Percentiles rank a stretch among this genome's conserved stretches.
phyloP scores from a whole-genome alignment of 2,888 invertebrate species.

The Neocrepidodera transversa region DNA sequence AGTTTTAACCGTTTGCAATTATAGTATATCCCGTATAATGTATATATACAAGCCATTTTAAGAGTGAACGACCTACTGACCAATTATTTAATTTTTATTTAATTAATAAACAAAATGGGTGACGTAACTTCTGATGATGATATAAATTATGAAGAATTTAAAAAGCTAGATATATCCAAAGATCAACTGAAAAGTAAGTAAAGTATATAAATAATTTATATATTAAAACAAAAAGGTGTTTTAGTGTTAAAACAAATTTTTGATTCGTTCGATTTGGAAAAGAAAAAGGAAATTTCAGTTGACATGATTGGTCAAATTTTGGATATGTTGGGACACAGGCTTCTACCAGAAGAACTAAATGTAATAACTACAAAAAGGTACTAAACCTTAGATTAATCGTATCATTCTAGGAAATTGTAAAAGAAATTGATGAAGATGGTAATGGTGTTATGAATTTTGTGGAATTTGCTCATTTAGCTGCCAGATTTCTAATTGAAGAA shows the following conservation, averaged over 20 bases:
- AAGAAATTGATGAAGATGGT: conserved; percentile 85
- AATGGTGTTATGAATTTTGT: conserved; percentile 88
- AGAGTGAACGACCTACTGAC: no score
- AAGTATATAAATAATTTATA: neutral
- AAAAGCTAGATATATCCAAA: conserved; percentile 51
- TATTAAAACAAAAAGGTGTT: conserved; percentile 14
- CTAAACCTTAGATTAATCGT: neutral
- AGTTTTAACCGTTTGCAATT: neutral
- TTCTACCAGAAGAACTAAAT: conserved; percentile 78
- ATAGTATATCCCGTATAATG: no score
- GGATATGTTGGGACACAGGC: conserved; percentile 88
- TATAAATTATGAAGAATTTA: conserved; percentile 44
- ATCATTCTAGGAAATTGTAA: conserved; percentile 71
- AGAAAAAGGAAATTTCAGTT: conserved; percentile 81
- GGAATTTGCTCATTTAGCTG: conserved; percentile 85
- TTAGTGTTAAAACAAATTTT: conserved; percentile 89
- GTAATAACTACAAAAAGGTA: conserved; percentile 49
- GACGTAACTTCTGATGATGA: conserved; percentile 3
- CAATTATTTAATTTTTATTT: neutral
- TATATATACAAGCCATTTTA: no score
- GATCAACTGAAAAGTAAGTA: conserved; percentile 57
- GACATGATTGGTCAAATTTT: conserved; percentile 87
- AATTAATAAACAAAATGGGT: neutral
- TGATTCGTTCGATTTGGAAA: conserved; percentile 89
- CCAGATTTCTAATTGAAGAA: conserved; percentile 85